Conservation (phyloP, 2,888 invertebrate genomes). For the Eustalomyia histrio region DNA sequence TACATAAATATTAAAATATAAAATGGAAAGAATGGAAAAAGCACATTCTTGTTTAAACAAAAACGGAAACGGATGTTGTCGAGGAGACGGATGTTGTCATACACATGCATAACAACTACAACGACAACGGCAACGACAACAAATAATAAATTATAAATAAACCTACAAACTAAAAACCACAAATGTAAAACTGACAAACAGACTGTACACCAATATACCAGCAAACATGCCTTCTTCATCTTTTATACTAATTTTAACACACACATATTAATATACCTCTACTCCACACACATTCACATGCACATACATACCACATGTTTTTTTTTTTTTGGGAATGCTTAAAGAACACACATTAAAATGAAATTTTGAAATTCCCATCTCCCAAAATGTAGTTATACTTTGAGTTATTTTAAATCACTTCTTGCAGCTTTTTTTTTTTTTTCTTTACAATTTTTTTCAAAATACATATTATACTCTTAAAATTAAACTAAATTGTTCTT, state of each 20-base stretch:
- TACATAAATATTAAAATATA: not conserved
- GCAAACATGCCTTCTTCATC: not conserved
- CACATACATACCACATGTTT: not conserved
- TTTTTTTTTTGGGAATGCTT: not conserved
- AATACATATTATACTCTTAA: constrained; percentile 1
- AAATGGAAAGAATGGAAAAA: not conserved
- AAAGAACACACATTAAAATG: constrained; percentile 16
- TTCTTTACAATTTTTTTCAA: not conserved
- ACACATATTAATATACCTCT: not conserved
- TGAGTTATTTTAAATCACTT: constrained; percentile 23
- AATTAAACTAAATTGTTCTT: not conserved
- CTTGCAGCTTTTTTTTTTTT: not conserved
- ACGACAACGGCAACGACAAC: constrained; percentile 5
- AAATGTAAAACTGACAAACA: constrained; percentile 32
- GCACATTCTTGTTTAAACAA: constrained; percentile 34
- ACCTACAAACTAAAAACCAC: constrained; percentile 23
- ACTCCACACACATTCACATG: not conserved
- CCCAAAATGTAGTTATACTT: not conserved
- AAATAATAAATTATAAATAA: constrained; percentile 9
- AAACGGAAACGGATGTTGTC: constrained; percentile 62
- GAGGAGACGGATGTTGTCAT: constrained; percentile 65
- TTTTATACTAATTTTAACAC: not conserved
- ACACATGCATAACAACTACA: constrained; percentile 40
- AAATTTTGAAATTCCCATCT: constrained; percentile 11
- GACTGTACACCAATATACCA: not conserved